Evolutionary conservation across 2,113 vertebrate species (phyloP), one percentile per base, ranked within the genome.

Genomic region (Salvator merianae): DNA sequence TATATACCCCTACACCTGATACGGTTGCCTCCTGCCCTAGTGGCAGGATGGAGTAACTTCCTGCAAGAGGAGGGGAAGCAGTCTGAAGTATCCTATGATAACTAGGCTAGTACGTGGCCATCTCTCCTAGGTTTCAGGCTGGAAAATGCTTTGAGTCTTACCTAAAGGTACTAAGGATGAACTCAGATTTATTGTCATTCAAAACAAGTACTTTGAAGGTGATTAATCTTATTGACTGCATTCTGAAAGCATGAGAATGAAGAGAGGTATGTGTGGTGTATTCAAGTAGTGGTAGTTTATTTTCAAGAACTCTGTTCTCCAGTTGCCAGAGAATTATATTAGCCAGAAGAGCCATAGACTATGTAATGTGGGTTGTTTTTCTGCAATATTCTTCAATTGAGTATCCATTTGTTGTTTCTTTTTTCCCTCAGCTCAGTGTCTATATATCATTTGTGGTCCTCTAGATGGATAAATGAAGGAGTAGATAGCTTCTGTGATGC

Each of bases 401-500:
- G 53, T 36, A 81, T 79, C 88, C 59, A 86, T n/a, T 91, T 28
- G 26, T 30, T 50, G 40, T 30, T 47, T 68, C 30, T 32, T 50
- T 1, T 26, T 16, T 88, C 87, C 73, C 85, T 92, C 50, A 87
- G 85, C 92, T 74, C 26, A 2, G 73, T 90, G 90, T 88, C 88
- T 0, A 90, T 88, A 80, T 78, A 71, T 88, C 66, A 78, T 88
- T 85, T 88, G 90, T 93, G 86, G 91, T 93, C 71, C 53, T 0
- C 0, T 79, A 79, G 81, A 79, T 73, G 71, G 88, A 91, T 91
- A 91, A 82, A 84, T n/a, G n/a, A n/a, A 89, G 88, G 85, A 91
- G 87, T 24, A 38, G 69, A 16, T 40, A 40, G 20, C 70, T 72
- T 38, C 22, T 40, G 70, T 40, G 36, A 28, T 32, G 14, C 32